Conservation (phyloP, 2,888 invertebrate species). For the Hipparchia sbordonii region DNA sequence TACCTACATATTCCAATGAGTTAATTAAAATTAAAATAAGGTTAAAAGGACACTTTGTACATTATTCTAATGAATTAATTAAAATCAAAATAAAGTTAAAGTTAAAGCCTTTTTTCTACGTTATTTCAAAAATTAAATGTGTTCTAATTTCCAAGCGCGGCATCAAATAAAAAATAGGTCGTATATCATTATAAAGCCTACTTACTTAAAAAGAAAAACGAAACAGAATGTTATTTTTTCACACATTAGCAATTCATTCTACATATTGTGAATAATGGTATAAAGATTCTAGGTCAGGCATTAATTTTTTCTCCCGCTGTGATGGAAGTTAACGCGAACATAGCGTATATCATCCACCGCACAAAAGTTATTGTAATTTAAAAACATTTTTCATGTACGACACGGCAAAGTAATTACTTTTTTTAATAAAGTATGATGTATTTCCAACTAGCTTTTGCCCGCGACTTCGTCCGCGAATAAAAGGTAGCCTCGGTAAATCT, state of each 20-base stretch:
- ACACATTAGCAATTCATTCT: conserved; percentile 8
- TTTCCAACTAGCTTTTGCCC: background rate
- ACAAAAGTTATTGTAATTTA: conserved; percentile 21
- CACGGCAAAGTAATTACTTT: conserved; percentile 19
- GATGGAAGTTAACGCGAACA: conserved; percentile 34
- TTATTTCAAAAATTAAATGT: no score
- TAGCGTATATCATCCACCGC: conserved; percentile 11
- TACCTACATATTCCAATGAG: background rate
- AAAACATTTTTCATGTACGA: conserved; percentile 22
- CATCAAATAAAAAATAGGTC: conserved; percentile 11
- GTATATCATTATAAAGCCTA: background rate
- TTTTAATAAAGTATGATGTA: conserved; percentile 3
- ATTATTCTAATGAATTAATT: no score
- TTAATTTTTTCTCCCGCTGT: conserved; percentile 32
- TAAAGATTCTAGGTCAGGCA: conserved; percentile 32
- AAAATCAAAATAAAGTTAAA: no score
- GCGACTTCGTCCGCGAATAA: background rate
- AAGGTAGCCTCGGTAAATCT: no score
- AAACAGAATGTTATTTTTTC: conserved; percentile 8
- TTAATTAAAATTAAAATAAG: background rate
- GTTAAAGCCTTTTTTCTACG: background rate
- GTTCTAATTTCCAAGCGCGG: background rate
- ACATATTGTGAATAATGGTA: conserved; percentile 9
- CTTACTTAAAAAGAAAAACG: background rate
- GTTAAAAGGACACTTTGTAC: no score